These are phyloP conservation scores for Malurus elegans DNA, from an alignment of 2,113 vertebrate species.

Conservation along the genomic window DNA sequence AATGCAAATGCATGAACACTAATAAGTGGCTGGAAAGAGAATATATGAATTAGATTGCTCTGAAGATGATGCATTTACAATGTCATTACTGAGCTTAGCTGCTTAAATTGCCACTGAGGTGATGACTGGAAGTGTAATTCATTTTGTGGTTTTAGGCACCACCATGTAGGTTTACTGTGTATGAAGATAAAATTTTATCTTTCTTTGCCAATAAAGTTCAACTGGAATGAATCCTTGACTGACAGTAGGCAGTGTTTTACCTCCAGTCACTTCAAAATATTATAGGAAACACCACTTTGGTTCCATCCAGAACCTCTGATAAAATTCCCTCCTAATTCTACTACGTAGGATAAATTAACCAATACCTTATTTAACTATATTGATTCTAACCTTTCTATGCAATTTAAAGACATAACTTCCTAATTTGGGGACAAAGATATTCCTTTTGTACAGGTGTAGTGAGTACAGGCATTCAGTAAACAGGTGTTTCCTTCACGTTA, in stretches of 20 bases:
- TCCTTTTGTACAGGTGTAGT: not conserved
- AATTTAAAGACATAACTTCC: not conserved
- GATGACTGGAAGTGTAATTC: conserved; percentile 24
- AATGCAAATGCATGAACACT: not conserved
- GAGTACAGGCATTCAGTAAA: not conserved
- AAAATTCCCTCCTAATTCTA: not conserved
- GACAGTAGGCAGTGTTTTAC: not conserved
- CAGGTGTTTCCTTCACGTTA: not conserved
- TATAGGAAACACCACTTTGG: not conserved
- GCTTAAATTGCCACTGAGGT: conserved; percentile 30
- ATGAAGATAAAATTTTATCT: conserved; percentile 45
- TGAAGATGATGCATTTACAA: conserved; percentile 24
- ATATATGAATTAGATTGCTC: conserved; percentile 25
- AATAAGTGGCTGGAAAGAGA: conserved; percentile 21
- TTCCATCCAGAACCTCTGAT: not conserved
- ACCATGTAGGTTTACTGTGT: conserved; percentile 3
- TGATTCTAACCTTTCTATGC: not conserved
- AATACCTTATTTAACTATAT: not conserved
- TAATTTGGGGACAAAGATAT: not conserved
- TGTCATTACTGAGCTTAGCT: conserved; percentile 18
- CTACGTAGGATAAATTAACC: not conserved
- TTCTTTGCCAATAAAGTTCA: not conserved
- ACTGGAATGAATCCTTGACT: not conserved
- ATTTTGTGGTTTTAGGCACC: conserved; percentile 5
- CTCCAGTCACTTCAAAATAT: not conserved